phyloP scores from a whole-genome alignment of 2,113 vertebrate species.

The Furnarius figulus region DNA sequence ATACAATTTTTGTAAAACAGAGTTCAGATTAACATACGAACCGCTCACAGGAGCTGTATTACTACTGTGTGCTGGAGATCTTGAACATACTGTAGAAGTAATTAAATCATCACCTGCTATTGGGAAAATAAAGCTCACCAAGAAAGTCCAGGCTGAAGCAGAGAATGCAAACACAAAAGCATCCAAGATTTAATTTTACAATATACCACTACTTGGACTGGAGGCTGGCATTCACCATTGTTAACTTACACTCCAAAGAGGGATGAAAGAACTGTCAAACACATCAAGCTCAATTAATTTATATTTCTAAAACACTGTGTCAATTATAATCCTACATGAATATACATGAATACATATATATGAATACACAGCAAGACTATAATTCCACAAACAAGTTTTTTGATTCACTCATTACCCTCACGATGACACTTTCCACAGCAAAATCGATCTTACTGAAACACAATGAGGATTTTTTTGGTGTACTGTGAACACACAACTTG shows the following conservation, averaged over 20 bases:
- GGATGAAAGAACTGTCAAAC: slow-evolving; percentile 4
- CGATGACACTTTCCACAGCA: not conserved
- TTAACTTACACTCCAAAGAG: not conserved
- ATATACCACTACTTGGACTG: not conserved
- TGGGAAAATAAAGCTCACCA: slow-evolving; percentile 25
- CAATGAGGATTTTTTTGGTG: not conserved
- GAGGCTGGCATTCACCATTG: not conserved
- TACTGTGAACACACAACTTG: not conserved
- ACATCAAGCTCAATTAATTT: slow-evolving; percentile 13
- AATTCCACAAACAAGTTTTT: not conserved
- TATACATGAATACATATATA: not conserved
- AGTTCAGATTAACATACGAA: slow-evolving; percentile 54
- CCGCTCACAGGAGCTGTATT: not conserved
- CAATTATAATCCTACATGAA: not conserved
- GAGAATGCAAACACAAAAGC: not conserved
- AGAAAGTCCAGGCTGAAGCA: not conserved
- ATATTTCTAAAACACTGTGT: not conserved
- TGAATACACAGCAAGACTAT: not conserved
- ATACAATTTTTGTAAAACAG: slow-evolving; percentile 67
- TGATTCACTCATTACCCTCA: not conserved
- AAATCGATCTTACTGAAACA: not conserved
- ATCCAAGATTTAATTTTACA: not conserved
- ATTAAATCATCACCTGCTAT: not conserved
- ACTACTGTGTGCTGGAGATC: not conserved
- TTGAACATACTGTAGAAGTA: not conserved